phyloP scores from a whole-genome alignment of 2,113 vertebrate species.

The Lepus timidus region DNA sequence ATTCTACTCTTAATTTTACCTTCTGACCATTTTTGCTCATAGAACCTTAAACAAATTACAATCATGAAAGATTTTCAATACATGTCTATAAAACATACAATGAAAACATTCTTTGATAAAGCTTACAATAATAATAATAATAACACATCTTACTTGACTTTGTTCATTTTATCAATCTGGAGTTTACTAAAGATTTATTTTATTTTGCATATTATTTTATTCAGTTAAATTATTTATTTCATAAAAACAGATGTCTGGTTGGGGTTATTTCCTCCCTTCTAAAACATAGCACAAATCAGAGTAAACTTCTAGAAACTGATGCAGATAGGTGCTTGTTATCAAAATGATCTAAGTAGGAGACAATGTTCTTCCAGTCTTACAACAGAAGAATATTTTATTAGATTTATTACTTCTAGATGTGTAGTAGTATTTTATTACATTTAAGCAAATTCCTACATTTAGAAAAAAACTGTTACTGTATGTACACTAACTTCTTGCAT shows the following conservation, averaged over 20 bases:
- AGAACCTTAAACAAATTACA: not conserved
- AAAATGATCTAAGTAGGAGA: not conserved
- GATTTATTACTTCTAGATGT: not conserved
- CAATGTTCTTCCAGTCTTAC: not conserved
- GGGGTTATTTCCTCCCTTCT: not conserved
- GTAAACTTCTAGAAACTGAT: not conserved
- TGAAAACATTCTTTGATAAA: not conserved
- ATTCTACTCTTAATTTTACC: constrained; percentile 11
- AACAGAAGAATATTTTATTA: not conserved
- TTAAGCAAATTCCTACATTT: not conserved
- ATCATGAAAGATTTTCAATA: not conserved
- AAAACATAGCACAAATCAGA: not conserved
- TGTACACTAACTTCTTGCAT: not conserved
- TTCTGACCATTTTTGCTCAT: fast-evolving
- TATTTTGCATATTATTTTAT: not conserved
- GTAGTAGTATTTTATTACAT: not conserved
- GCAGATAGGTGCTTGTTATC: not conserved
- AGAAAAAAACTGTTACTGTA: not conserved
- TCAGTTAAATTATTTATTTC: not conserved
- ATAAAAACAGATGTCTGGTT: not conserved
- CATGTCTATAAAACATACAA: not conserved
- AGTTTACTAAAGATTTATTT: not conserved
- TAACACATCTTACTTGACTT: not conserved
- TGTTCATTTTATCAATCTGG: not conserved
- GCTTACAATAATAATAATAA: not conserved